Conservation (phyloP, 2,113 vertebrate genomes). For the Catharus bicknelli region DNA sequence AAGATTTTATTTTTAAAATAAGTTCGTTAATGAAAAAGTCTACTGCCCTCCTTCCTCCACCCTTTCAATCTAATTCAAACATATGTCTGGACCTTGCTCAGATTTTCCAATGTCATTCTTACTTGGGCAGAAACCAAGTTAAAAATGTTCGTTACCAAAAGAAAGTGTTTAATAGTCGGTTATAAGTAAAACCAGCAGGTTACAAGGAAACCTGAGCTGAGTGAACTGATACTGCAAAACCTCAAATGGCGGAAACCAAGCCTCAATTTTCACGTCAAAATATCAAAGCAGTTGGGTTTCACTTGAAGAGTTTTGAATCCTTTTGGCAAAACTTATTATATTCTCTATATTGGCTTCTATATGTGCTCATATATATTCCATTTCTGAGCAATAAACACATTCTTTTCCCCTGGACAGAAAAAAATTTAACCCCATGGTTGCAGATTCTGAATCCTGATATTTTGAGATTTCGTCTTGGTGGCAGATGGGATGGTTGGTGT, state of each 20-base stretch:
- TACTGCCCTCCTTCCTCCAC: not conserved
- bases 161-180: not conserved
- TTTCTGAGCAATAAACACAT: not conserved
- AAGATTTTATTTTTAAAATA: not conserved
- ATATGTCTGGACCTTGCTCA: not conserved
- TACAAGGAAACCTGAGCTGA: not conserved
- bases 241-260: not conserved
- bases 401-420: not conserved
- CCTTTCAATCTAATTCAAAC: not conserved
- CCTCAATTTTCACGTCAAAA: not conserved
- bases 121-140: not conserved
- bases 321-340: not conserved
- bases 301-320: not conserved
- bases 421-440: not conserved
- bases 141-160: not conserved
- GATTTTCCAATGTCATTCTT: constrained; percentile 9
- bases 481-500: not conserved
- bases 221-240: constrained; percentile 17
- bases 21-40: not conserved
- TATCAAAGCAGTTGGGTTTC: constrained; percentile 22
- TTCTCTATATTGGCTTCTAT: not conserved
- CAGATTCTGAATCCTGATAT: not conserved
- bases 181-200: constrained; percentile 20
- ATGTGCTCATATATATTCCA: not conserved
- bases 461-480: not conserved